Conservation (phyloP, 2,797 vertebrate genomes). For the Leptodactylus fallax region DNA sequence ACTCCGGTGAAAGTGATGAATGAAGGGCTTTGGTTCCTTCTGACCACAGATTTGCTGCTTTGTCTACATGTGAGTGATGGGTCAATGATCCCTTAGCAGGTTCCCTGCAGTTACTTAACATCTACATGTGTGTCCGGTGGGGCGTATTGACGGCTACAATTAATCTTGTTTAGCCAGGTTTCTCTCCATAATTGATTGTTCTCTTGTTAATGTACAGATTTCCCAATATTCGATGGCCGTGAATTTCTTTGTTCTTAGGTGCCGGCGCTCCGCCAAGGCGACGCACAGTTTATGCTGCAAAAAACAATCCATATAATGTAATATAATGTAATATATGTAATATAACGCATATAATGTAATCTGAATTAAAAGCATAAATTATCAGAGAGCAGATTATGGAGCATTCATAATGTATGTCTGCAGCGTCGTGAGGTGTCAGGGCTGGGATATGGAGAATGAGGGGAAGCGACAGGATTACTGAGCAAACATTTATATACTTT, state of each 20-base stretch:
- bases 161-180: constrained; percentile 54
- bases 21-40: not conserved
- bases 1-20: not conserved
- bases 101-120: not conserved
- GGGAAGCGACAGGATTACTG: not conserved
- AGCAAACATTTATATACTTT: no score
- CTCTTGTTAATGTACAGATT: constrained; percentile 36
- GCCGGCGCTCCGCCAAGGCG: not conserved
- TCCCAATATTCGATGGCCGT: not conserved
- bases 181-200: constrained; percentile 53
- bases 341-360: constrained; percentile 20
- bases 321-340: no score
- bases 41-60: not conserved
- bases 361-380: constrained; percentile 21
- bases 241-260: constrained; percentile 11
- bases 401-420: constrained; percentile 2
- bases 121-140: constrained; percentile 18
- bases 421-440: no score
- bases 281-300: not conserved
- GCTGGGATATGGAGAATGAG: no score
- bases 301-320: not conserved
- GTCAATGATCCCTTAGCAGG: not conserved
- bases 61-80: not conserved
- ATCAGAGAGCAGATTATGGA: not conserved
- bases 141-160: constrained; percentile 30